These are phyloP conservation scores for Mormoops blainvillei DNA, from an alignment of 2,113 vertebrate species.

Conservation along the genomic window DNA sequence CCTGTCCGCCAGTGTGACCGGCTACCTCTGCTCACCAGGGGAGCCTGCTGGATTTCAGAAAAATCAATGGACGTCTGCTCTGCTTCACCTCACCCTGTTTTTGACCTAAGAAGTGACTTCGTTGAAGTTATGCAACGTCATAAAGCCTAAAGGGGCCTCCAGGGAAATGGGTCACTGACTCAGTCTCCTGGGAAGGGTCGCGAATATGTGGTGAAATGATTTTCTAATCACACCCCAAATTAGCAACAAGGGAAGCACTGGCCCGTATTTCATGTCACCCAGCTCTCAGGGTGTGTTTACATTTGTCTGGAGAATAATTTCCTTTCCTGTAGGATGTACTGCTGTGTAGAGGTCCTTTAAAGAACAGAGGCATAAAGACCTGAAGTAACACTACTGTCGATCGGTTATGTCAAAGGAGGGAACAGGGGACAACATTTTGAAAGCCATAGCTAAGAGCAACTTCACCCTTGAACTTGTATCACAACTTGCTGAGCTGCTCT, in stretches of 20 bases:
- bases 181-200: not conserved
- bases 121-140: not conserved
- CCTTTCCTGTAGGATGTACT: not conserved
- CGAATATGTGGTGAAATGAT: not conserved
- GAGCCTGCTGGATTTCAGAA: conserved; percentile 6
- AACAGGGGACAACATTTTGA: not conserved
- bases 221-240: not conserved
- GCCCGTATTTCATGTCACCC: not conserved
- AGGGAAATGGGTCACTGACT: not conserved
- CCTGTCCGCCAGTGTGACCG: not conserved
- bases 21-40: not conserved
- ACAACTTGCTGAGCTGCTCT: not conserved
- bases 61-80: not conserved
- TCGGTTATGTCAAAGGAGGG: not conserved
- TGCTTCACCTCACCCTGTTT: not conserved
- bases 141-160: not conserved
- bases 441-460: not conserved
- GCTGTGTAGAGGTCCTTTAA: not conserved
- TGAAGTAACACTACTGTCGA: not conserved
- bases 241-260: not conserved
- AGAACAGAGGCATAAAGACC: not conserved
- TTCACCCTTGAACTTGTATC: not conserved
- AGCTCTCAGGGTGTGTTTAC: not conserved
- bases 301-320: not conserved
- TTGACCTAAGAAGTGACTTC: conserved; percentile 18